Percentiles rank a stretch among this genome's conserved stretches.
Conservation (phyloP, 2,797 vertebrate species). For the Emydoidea blandingii region DNA sequence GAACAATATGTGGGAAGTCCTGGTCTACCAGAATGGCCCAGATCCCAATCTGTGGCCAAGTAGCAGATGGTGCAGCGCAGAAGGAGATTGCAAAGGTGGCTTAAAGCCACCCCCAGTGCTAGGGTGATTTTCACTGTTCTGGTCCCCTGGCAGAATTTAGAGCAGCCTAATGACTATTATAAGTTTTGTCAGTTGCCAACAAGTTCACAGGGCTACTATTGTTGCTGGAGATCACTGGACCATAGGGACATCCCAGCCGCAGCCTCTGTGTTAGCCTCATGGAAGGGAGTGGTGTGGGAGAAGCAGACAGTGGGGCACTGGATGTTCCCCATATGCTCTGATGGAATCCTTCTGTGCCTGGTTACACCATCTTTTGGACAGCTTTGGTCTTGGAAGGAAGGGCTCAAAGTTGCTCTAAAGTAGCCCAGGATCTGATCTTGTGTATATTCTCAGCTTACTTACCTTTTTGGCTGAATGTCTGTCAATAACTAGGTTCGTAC, state of each 20-base stretch:
- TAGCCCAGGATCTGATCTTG: not conserved
- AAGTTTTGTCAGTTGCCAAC: not conserved
- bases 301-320: not conserved
- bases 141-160: conserved; percentile 3
- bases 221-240: not conserved
- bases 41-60: not conserved
- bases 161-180: conserved; percentile 5
- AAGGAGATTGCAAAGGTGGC: conserved; percentile 9
- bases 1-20: not conserved
- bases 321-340: not conserved
- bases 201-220: not conserved
- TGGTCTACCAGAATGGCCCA: not conserved
- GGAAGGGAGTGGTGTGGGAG: not conserved
- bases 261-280: not conserved
- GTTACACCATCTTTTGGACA: not conserved
- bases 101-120: not conserved
- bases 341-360: not conserved
- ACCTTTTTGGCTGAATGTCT: conserved; percentile 1
- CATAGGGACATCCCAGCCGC: not conserved
- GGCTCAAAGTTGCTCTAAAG: not conserved
- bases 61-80: not conserved
- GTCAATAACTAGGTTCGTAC: not conserved
- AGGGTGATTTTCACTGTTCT: not conserved
- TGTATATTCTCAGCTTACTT: conserved; percentile 18
- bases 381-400: not conserved